Evolutionary conservation across 2,888 invertebrate genomes (phyloP).

Genomic region (Thyatira batis): DNA sequence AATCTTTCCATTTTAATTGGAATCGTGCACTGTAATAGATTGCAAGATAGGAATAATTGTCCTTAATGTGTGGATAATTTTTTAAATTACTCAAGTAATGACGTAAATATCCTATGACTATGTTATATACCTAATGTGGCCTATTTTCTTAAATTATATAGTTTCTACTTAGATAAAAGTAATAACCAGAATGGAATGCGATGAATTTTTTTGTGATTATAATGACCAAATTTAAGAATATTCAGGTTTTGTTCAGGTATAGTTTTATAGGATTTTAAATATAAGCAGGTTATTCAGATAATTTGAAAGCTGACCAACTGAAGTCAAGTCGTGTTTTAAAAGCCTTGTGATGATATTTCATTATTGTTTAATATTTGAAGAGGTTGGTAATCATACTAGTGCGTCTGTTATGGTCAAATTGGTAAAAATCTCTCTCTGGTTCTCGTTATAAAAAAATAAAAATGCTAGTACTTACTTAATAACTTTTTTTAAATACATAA

Average conservation of each 20-base stretch:
- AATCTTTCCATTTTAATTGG: neutral
- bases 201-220: constrained; percentile 7
- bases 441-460: too few species aligned
- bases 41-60: neutral
- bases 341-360: neutral
- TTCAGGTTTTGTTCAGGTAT: neutral
- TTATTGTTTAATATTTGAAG: too few species aligned
- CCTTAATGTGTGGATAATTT: neutral
- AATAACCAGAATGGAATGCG: neutral
- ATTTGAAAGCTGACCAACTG: too few species aligned
- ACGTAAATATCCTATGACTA: neutral
- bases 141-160: neutral
- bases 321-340: neutral
- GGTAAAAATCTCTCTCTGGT: too few species aligned
- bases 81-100: neutral
- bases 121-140: neutral
- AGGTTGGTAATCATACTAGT: too few species aligned
- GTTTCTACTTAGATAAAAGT: neutral
- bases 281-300: neutral
- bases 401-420: too few species aligned
- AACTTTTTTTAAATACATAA: neutral
- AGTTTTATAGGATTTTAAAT: constrained; percentile 2
- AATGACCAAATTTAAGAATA: constrained; percentile 6
- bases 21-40: neutral
- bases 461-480: too few species aligned